Evolutionary conservation across 2,113 vertebrate species (phyloP), one percentile per base, ranked within the genome.

Genomic region (Nerophis lumbriciformis): DNA sequence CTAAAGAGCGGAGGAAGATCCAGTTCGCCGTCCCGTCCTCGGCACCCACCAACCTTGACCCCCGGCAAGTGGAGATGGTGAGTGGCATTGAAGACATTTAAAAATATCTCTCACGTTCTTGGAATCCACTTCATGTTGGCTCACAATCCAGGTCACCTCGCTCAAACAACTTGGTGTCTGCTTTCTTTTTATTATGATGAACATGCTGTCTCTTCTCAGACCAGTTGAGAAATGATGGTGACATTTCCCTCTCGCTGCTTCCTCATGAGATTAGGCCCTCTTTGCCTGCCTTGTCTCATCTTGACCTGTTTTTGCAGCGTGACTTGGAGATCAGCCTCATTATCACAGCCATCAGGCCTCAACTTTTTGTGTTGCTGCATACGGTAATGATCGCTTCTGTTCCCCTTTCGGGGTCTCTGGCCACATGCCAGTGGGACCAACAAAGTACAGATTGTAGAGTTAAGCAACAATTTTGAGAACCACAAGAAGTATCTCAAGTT

Each of bases 11-110:
- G 75, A 97, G 92, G 88, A 98, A 95, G 88, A 97, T 97, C 86
- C 94, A 97, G 56, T 98, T 97, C 69, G 94, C 94, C 0, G 90
- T 94, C 69, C 93, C 93, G 0, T 71, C 92, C 0, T 81, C 87
- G 1, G 90, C 88, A 15, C 92, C 94, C 45, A 91, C 93, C 78
- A 94, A 96, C 77, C 91, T 97, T 87, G 96, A 97, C 87, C 94
- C 94, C 21, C 90, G 94, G 63, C 93, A 95, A 77, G 94, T 98
- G 58, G 95, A 98, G 89, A 96, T 97, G 96, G 96, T 98, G 88
- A 91, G 90, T 61, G 59, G 42, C 11, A 45, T 45, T 11, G 15
- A n/a, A 54, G 37, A 38, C 53, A 8, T 37, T 9, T 37, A 15
- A 1, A 38, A 54, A 14, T 54, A 15, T 15, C 13, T 37, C 14